Evolutionary conservation across 2,888 invertebrate genomes (phyloP).

Genomic region (Pherbina coryleti): DNA sequence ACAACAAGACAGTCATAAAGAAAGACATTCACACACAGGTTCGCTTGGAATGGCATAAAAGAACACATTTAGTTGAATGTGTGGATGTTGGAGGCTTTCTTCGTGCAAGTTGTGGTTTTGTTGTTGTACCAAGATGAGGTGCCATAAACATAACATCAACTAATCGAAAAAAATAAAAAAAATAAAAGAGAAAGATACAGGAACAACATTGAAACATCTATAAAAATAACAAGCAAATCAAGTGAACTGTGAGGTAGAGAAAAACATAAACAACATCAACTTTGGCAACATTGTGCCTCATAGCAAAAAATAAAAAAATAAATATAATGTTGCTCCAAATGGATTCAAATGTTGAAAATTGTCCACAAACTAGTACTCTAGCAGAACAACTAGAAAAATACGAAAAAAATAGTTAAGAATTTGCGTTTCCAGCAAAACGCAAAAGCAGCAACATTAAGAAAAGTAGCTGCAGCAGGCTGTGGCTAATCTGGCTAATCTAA

Average conservation of each 20-base stretch:
- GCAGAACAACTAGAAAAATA: not conserved
- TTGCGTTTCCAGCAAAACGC: too few relatives aligned
- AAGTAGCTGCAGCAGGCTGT: not conserved
- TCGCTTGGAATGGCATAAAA: not conserved
- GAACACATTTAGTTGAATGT: too few relatives aligned
- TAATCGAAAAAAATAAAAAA: not conserved
- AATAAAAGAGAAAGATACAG: not conserved
- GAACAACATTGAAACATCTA: not conserved
- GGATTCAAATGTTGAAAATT: not conserved
- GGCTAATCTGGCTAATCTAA: slow-evolving; percentile 1
- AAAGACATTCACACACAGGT: not conserved
- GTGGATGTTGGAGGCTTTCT: not conserved
- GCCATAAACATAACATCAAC: not conserved
- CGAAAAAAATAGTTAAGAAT: too few relatives aligned
- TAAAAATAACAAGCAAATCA: slow-evolving; percentile 11
- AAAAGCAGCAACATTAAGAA: not conserved
- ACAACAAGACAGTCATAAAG: not conserved
- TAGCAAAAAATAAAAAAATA: not conserved
- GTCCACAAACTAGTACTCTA: not conserved
- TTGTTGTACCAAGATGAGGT: not conserved
- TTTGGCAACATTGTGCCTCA: too few relatives aligned
- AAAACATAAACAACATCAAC: not conserved
- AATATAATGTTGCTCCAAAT: not conserved
- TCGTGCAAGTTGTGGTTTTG: not conserved
- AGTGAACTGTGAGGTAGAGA: not conserved